These are phyloP conservation scores for Paracyclopina nana DNA, from an alignment of 1,140 invertebrate species.

Conservation along the genomic window DNA sequence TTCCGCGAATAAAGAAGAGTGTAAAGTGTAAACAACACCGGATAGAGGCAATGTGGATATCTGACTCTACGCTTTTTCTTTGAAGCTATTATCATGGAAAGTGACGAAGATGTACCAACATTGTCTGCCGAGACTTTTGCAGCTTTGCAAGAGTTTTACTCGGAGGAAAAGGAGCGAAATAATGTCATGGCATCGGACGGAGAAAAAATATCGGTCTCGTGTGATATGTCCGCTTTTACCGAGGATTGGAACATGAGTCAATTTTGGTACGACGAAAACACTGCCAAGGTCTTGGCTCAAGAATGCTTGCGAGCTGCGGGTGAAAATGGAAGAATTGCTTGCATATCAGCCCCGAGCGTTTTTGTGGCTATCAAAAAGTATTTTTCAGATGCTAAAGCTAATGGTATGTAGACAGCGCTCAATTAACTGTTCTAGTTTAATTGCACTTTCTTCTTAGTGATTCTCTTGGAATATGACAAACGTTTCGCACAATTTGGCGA, in stretches of 20 bases:
- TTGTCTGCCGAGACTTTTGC: slow-evolving; percentile 48
- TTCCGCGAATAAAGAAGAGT: no score
- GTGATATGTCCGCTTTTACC: slow-evolving; percentile 17
- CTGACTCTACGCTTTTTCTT: no score
- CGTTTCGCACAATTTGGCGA: slow-evolving; percentile 42
- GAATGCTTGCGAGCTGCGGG: slow-evolving; percentile 36
- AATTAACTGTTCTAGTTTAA: slow-evolving; percentile 41
- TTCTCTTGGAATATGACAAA: slow-evolving; percentile 32
- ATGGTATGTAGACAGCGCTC: slow-evolving; percentile 34
- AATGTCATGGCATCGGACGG: slow-evolving; percentile 2
- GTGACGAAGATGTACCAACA: background rate
- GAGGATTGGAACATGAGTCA: slow-evolving; percentile 68
- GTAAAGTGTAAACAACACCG: no score
- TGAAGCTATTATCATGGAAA: slow-evolving; percentile 14
- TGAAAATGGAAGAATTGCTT: slow-evolving; percentile 41
- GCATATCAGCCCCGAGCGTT: slow-evolving; percentile 72
- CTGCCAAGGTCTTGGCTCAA: slow-evolving; percentile 42
- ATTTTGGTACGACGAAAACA: slow-evolving; percentile 78
- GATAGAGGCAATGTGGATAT: no score
- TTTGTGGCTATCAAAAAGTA: slow-evolving; percentile 37
- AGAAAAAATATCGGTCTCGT: slow-evolving; percentile 14
- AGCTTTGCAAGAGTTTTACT: slow-evolving; percentile 59
- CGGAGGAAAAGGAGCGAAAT: slow-evolving; percentile 36
- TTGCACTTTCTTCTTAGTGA: slow-evolving; percentile 29
- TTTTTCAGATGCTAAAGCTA: slow-evolving; percentile 40